A percentile compares a stretch with the other conserved stretches of the same genome.
These are phyloP conservation scores for Corythucha ciliata DNA, from an alignment of 2,888 invertebrate genomes.

Conservation along the genomic window DNA sequence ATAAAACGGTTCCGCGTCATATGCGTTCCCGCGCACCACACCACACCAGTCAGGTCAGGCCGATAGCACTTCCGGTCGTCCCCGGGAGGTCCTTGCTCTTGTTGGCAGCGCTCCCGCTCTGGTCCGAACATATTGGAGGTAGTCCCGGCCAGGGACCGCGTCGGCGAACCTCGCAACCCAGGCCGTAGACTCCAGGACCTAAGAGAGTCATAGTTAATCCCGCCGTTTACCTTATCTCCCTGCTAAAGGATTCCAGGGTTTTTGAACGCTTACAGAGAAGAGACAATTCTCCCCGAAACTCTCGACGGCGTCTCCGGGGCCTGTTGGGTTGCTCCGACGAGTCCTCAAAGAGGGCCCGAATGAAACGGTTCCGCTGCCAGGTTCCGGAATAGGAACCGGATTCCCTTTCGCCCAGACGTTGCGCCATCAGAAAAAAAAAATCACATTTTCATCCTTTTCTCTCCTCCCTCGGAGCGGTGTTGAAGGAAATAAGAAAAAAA, in stretches of 20 bases:
- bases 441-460: too few species aligned
- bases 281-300: slow-evolving; percentile 32
- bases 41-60: slow-evolving; percentile 39
- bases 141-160: slow-evolving; percentile 38
- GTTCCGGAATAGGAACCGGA: slow-evolving; percentile 52
- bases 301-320: slow-evolving; percentile 50
- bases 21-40: slow-evolving; percentile 34
- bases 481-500: too few species aligned
- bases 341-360: slow-evolving; percentile 41
- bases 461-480: too few species aligned
- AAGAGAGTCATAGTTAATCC: too few species aligned
- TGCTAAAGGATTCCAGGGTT: slow-evolving; percentile 38
- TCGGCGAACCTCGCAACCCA: slow-evolving; percentile 2
- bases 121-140: slow-evolving; percentile 35
- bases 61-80: slow-evolving; percentile 3
- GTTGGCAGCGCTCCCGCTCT: neutral
- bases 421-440: too few species aligned
- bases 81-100: neutral
- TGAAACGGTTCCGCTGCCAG: slow-evolving; percentile 42
- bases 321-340: slow-evolving; percentile 46
- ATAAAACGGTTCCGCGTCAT: too few species aligned
- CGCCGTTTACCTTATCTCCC: slow-evolving; percentile 38
- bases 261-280: slow-evolving; percentile 36
- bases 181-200: neutral
- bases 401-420: slow-evolving; percentile 46